Evolutionary conservation across 2,888 invertebrate species (phyloP), one percentile per base, ranked within the genome.

Genomic region (Diadegma fenestrale): DNA sequence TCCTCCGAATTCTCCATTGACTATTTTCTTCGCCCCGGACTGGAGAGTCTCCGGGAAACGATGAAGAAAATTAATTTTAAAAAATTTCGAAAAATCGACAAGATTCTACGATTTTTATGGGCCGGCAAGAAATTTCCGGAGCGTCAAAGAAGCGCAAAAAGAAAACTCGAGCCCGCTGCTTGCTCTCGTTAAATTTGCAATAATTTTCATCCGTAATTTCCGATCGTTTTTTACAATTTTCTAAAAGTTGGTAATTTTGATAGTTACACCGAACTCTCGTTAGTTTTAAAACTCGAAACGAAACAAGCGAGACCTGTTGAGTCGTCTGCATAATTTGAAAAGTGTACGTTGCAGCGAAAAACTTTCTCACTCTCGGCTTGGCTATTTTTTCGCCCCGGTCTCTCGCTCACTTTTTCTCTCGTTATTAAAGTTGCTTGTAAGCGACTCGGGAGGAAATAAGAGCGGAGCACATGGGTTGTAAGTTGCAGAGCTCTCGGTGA

Each of bases 381-480:
- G 51, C 51, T n/a, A 41, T 37, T 66, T 37, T n/a, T 54, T 30
- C 12, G 51, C 63, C 37, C 54, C 22, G n/a, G 41, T 22, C 22
- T 43, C 41, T 26, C 12, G 45, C 51, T 68, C 26, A 58, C 43
- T 78, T n/a, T 69, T 26, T 43, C 37, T 54, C 76, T 77, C 61
- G 51, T 81, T 81, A 81, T 79, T 73, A 81, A 81, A 85, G 78
- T 78, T 78, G 76, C 37, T 84, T n/a, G 45, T 19, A 33, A 64
- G n/a, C 45, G 71, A 76, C 48, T 51, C 54, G 76, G 61, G 76
- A 79, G 80, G 76, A 86, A 82, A 79, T 77, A 76, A 78, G 79
- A 78, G 75, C 51, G 37, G 33, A 51, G 37, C 43, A 17, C 69
- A 51, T 30, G 26, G 71, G 45, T 58, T 72, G 48, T 64, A 80